These are phyloP conservation scores for Hylaeus volcanicus DNA, from an alignment of 1,140 invertebrate genomes.

Conservation along the genomic window DNA sequence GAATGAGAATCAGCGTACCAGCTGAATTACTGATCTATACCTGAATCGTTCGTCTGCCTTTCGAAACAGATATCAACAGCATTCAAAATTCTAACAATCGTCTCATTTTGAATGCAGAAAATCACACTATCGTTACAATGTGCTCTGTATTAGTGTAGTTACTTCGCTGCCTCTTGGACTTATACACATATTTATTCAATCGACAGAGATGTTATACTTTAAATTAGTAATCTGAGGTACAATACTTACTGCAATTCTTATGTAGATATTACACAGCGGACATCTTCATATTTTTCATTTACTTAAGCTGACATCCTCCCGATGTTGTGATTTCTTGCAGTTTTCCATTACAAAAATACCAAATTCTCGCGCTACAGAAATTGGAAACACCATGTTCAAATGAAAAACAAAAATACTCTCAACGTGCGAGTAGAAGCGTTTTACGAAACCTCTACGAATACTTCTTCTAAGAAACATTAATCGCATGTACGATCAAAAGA, in stretches of 20 bases:
- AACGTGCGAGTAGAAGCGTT: conserved; percentile 37
- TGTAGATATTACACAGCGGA: conserved; percentile 60
- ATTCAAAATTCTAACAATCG: conserved; percentile 11
- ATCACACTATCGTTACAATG: conserved; percentile 7
- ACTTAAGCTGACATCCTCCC: conserved; percentile 61
- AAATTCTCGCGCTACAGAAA: conserved; percentile 66
- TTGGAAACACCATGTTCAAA: conserved; percentile 63
- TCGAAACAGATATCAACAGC: conserved; percentile 17
- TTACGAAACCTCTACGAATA: conserved; percentile 34
- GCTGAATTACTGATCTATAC: conserved; percentile 6
- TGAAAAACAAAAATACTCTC: conserved; percentile 45
- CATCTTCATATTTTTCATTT: conserved; percentile 62
- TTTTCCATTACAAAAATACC: conserved; percentile 66
- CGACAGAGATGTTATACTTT: conserved; percentile 39
- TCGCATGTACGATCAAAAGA: conserved; percentile 23
- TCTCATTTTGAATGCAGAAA: not conserved
- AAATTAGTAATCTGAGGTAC: conserved; percentile 57
- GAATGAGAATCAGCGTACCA: conserved; percentile 1
- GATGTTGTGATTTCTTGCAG: conserved; percentile 59
- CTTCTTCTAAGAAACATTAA: conserved; percentile 16
- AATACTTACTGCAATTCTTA: conserved; percentile 64
- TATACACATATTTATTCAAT: conserved; percentile 14
- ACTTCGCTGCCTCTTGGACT: conserved; percentile 6
- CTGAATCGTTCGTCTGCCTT: conserved; percentile 27
- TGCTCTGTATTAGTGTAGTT: conserved; percentile 28